Percentiles rank a stretch among this genome's conserved stretches.
Conservation (phyloP, 1,140 invertebrate species). For the Conus betulinus region DNA sequence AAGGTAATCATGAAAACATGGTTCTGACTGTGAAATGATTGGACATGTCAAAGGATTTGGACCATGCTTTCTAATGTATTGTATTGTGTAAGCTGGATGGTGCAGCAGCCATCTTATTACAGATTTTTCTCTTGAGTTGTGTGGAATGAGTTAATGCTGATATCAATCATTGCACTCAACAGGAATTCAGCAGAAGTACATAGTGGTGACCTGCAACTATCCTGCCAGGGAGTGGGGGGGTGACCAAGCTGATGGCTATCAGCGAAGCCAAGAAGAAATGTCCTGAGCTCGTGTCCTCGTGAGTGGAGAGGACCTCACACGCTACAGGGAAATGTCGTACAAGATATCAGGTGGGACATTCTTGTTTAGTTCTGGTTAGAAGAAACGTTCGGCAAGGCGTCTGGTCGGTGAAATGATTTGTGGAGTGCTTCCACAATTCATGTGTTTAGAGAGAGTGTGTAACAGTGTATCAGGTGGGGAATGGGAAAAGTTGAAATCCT, state of each 20-base stretch:
- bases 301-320: slow-evolving; percentile 65
- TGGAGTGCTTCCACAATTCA: background rate
- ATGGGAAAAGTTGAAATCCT: too few species aligned
- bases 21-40: too few species aligned
- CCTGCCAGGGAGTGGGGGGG: slow-evolving; percentile 59
- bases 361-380: too few species aligned
- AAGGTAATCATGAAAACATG: too few species aligned
- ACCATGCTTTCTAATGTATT: background rate
- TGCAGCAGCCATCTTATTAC: background rate
- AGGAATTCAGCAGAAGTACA: slow-evolving; percentile 70
- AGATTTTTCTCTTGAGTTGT: background rate
- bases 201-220: slow-evolving; percentile 68
- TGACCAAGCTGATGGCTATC: slow-evolving; percentile 62
- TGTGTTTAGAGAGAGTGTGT: too few species aligned
- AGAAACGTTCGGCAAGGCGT: too few species aligned
- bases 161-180: background rate
- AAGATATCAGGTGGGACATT: slow-evolving; percentile 61
- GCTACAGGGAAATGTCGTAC: slow-evolving; percentile 69
- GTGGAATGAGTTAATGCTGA: background rate
- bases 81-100: background rate
- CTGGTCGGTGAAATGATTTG: background rate
- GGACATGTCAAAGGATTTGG: too few species aligned
- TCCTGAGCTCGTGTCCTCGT: slow-evolving; percentile 62
- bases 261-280: slow-evolving; percentile 66
- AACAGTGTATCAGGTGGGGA: too few species aligned